These are phyloP conservation scores for Forficula auricularia DNA, from an alignment of 1,140 invertebrate genomes.

Conservation along the genomic window DNA sequence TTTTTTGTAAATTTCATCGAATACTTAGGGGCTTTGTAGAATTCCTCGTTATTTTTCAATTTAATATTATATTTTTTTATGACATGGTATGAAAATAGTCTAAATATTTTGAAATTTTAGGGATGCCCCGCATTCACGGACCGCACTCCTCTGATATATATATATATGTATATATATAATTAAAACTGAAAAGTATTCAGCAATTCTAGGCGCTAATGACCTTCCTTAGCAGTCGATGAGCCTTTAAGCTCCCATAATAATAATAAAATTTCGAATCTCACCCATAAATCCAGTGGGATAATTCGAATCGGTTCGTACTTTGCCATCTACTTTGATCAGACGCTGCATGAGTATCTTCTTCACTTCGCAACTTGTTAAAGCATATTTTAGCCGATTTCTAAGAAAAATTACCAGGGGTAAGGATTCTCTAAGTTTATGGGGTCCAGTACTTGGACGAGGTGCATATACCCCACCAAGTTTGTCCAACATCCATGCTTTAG, in stretches of 20 bases:
- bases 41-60: no score
- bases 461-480: constrained; percentile 97
- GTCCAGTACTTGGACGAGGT: constrained; percentile 88
- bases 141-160: no score
- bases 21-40: no score
- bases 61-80: no score
- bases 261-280: constrained; percentile 31
- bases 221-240: not conserved
- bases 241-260: not conserved
- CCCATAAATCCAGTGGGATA: constrained; percentile 99
- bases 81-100: no score
- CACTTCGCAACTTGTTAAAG: constrained; percentile 88
- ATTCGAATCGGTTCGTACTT: constrained; percentile 90
- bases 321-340: constrained; percentile 94
- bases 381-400: constrained; percentile 94
- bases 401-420: constrained; percentile 92
- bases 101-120: no score
- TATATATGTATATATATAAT: no score
- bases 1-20: no score
- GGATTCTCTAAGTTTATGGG: constrained; percentile 94
- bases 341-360: constrained; percentile 97
- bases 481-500: constrained; percentile 99
- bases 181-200: no score
- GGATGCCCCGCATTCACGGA: no score
- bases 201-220: no score